phyloP scores from a whole-genome alignment of 2,797 vertebrate species.

The Yasuhikotakia modesta region DNA sequence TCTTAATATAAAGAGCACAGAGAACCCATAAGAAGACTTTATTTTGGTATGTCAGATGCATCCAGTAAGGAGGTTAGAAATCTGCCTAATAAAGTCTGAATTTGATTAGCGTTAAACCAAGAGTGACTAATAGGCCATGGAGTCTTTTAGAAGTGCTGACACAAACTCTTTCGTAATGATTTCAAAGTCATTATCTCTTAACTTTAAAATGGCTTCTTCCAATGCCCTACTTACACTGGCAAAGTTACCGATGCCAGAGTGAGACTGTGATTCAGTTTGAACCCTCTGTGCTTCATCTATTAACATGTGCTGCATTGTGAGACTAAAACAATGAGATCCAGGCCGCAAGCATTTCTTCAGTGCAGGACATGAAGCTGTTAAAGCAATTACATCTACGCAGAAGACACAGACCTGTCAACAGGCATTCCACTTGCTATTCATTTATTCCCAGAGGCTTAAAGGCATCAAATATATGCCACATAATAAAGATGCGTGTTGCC shows the following conservation, averaged over 20 bases:
- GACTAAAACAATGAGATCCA: background rate
- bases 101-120: conserved; percentile 43
- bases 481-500: conserved; percentile 39
- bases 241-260: conserved; percentile 34
- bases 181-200: conserved; percentile 59
- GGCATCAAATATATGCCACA: conserved; percentile 22
- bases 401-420: conserved; percentile 48
- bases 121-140: conserved; percentile 33
- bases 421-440: conserved; percentile 35
- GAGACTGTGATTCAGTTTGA: background rate
- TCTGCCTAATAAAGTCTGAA: conserved; percentile 43
- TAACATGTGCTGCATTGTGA: background rate
- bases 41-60: conserved; percentile 5
- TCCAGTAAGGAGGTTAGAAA: conserved; percentile 40
- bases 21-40: conserved; percentile 10
- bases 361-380: conserved; percentile 51
- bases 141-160: conserved; percentile 43
- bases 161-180: conserved; percentile 49
- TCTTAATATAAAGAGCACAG: background rate
- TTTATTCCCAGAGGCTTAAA: conserved; percentile 48
- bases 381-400: conserved; percentile 49
- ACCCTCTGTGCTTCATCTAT: background rate
- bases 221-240: conserved; percentile 66
- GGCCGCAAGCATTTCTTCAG: background rate
- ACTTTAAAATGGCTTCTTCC: conserved; percentile 54